These are phyloP conservation scores for Tragulus kanchil DNA, from an alignment of 2,113 vertebrate genomes.

Conservation along the genomic window DNA sequence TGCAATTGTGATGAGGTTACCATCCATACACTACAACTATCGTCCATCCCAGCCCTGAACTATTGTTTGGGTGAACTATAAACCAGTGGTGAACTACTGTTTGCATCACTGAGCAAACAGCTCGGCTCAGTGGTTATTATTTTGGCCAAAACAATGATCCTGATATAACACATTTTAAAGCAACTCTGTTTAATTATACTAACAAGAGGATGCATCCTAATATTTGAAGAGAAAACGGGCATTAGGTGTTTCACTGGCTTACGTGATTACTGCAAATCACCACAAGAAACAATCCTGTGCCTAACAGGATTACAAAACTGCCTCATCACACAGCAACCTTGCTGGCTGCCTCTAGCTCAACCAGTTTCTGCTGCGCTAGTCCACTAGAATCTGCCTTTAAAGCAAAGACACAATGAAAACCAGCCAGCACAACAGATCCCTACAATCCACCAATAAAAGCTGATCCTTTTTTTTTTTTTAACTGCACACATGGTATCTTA, in stretches of 20 bases:
- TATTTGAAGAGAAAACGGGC: neutral
- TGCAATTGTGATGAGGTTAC: neutral
- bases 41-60: neutral
- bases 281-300: neutral
- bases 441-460: neutral
- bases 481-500: neutral
- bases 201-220: neutral
- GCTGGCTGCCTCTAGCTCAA: neutral
- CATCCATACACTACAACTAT: neutral
- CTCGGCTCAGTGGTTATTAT: too few relatives aligned
- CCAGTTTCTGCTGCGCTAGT: neutral
- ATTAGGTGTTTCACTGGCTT: neutral
- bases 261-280: neutral
- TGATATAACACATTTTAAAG: neutral
- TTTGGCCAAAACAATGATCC: neutral
- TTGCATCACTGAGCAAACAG: neutral
- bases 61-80: neutral
- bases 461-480: neutral
- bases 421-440: neutral
- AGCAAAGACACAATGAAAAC: neutral
- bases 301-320: neutral
- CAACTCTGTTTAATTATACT: constrained; percentile 23
- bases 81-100: neutral
- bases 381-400: neutral
- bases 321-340: neutral